These are phyloP conservation scores for Struthio camelus DNA, from an alignment of 2,113 vertebrate genomes.

Conservation along the genomic window DNA sequence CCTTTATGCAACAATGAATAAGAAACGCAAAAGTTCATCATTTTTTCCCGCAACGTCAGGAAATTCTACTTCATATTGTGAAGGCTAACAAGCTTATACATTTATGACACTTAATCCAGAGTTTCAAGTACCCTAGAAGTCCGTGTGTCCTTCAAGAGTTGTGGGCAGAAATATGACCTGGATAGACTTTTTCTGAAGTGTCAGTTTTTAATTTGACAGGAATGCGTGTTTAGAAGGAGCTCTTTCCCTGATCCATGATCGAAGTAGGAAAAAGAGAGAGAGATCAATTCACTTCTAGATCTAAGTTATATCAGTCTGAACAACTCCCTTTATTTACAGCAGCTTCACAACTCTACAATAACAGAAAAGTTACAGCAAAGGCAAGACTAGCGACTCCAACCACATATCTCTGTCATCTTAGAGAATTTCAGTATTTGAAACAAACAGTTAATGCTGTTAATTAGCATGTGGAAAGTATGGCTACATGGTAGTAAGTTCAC, in stretches of 20 bases:
- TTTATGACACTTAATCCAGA: neutral
- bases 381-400: neutral
- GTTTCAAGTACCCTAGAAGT: neutral
- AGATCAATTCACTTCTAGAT: neutral
- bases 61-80: neutral
- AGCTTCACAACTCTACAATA: neutral
- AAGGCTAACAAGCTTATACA: neutral
- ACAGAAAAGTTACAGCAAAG: neutral
- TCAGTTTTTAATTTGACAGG: neutral
- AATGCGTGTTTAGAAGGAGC: fast-evolving
- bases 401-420: neutral
- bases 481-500: neutral
- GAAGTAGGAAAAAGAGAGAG: neutral
- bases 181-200: neutral
- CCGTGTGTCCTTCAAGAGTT: neutral
- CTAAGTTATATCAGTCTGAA: neutral
- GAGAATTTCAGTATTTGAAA: neutral
- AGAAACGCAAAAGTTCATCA: fast-evolving
- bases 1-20: neutral
- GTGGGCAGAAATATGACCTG: neutral
- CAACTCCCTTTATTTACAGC: neutral
- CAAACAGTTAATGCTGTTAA: neutral
- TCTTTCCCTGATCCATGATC: neutral
- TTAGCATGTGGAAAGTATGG: neutral
- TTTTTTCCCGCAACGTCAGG: neutral